phyloP scores from a whole-genome alignment of 2,113 vertebrate species.

The Lepus americanus region DNA sequence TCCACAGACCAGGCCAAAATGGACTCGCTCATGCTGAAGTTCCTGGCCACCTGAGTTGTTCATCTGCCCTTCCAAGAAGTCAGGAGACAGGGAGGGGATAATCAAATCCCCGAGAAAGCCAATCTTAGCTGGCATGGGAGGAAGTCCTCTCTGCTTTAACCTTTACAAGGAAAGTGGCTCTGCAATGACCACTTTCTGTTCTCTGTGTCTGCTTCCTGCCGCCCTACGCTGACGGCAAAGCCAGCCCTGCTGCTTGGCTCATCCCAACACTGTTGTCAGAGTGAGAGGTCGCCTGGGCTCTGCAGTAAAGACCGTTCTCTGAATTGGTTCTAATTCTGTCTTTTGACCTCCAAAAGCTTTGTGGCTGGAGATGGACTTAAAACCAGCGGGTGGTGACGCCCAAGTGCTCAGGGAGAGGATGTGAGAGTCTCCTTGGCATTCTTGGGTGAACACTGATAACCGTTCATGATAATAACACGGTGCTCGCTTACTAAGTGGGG shows the following conservation, averaged over 20 bases:
- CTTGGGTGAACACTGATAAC: neutral
- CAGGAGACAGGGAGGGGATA: neutral
- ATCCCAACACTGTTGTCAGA: neutral
- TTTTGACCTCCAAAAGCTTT: neutral
- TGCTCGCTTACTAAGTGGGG: fast-evolving
- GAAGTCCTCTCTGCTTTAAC: neutral
- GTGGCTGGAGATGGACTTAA: neutral
- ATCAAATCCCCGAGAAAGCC: neutral
- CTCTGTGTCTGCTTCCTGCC: neutral
- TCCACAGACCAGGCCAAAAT: neutral
- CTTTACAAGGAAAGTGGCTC: neutral
- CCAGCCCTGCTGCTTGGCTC: neutral
- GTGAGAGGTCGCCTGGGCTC: neutral
- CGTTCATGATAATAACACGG: no score
- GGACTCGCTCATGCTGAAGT: neutral
- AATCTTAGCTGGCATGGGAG: neutral
- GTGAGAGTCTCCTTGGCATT: neutral
- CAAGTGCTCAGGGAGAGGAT: fast-evolving
- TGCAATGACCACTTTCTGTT: neutral
- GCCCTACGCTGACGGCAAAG: neutral
- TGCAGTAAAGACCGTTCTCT: neutral
- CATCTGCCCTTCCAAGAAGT: constrained; percentile 10
- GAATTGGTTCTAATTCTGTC: neutral
- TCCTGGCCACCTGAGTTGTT: neutral
- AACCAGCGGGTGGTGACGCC: fast-evolving